phyloP scores from a whole-genome alignment of 2,888 invertebrate genomes.

The Volucella inflata region DNA sequence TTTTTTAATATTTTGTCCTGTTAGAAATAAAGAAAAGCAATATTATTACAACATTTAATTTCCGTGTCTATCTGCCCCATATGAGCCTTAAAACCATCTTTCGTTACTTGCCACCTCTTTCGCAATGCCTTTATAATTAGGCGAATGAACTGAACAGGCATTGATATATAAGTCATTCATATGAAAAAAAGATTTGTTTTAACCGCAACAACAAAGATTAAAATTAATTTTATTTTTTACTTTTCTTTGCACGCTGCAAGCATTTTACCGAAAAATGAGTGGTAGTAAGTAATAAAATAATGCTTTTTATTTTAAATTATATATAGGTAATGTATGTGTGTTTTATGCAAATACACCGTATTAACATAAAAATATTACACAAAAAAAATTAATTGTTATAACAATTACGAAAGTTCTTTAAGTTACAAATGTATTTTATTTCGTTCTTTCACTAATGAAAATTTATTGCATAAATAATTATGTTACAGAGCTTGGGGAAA shows the following conservation, averaged over 20 bases:
- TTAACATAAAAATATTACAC: too few relatives aligned
- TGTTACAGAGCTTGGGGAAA: slow-evolving; percentile 63
- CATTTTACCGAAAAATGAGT: slow-evolving; percentile 70
- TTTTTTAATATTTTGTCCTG: too few relatives aligned
- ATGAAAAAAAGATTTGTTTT: neutral
- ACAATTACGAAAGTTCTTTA: too few relatives aligned
- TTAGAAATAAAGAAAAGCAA: too few relatives aligned
- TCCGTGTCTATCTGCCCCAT: too few relatives aligned
- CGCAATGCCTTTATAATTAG: neutral
- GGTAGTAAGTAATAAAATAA: slow-evolving; percentile 68
- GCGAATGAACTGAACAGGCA: slow-evolving; percentile 16
- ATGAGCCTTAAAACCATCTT: too few relatives aligned
- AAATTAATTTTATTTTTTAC: slow-evolving; percentile 54
- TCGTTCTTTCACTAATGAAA: neutral
- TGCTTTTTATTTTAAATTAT: neutral
- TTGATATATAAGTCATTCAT: slow-evolving; percentile 29
- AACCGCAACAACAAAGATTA: slow-evolving; percentile 37
- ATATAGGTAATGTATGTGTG: neutral
- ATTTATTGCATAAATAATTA: slow-evolving; percentile 57
- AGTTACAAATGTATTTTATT: too few relatives aligned
- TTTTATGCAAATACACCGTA: slow-evolving; percentile 4
- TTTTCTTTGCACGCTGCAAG: slow-evolving; percentile 78
- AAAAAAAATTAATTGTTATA: too few relatives aligned
- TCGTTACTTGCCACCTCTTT: too few relatives aligned
- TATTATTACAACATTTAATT: too few relatives aligned